A percentile compares a stretch with the other conserved stretches of the same genome.
Conservation (phyloP, 2,888 invertebrate genomes). For the Cataglyphis albicans region DNA sequence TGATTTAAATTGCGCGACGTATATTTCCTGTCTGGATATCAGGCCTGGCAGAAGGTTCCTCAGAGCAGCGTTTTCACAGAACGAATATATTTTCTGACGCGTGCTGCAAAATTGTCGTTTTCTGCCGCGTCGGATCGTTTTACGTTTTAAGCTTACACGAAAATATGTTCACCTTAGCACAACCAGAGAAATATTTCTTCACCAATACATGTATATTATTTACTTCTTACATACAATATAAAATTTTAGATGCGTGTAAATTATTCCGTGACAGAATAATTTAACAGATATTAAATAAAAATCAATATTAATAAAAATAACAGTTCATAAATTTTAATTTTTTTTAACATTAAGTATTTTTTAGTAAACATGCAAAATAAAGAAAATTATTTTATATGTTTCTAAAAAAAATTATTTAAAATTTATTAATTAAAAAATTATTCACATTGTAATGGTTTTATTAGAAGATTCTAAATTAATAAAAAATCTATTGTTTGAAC, state of each 20-base stretch:
- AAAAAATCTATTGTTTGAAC: not conserved
- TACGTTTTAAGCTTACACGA: constrained; percentile 42
- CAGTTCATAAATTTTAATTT: not conserved
- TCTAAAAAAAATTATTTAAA: not conserved
- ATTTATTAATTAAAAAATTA: not conserved
- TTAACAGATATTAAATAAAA: not conserved
- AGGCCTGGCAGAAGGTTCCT: constrained; percentile 24
- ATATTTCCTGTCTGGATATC: constrained; percentile 52
- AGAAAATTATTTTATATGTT: not conserved
- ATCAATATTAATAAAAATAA: not conserved
- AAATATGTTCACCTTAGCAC: constrained; percentile 37
- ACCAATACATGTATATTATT: constrained; percentile 9
- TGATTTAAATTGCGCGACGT: constrained; percentile 53
- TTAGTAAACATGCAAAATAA: not conserved
- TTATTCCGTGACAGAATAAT: not conserved
- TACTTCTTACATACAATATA: not conserved
- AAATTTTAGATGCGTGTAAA: not conserved
- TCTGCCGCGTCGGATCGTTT: constrained; percentile 38
- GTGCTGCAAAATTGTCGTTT: constrained; percentile 40
- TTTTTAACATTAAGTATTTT: constrained; percentile 10
- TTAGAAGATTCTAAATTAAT: not conserved
- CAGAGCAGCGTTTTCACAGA: constrained; percentile 34
- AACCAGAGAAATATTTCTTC: constrained; percentile 29
- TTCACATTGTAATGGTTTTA: not conserved
- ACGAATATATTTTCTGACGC: constrained; percentile 43